Percentiles rank a stretch among this genome's conserved stretches.
Conservation (phyloP, 1,140 invertebrate genomes). For the Drosophila guanche region DNA sequence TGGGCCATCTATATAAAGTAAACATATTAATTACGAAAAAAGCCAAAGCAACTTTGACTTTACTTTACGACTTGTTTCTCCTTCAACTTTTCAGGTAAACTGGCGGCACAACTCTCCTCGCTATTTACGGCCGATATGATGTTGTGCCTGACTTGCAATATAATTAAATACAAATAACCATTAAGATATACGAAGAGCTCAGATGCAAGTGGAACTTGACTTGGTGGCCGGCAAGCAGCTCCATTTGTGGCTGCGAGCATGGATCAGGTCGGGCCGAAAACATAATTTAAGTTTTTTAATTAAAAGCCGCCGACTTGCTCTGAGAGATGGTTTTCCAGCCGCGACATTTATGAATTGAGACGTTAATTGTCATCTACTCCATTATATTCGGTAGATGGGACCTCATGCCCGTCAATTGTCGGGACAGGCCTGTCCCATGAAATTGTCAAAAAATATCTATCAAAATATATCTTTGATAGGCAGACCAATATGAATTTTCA, state of each 20-base stretch:
- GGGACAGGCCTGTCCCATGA: constrained; percentile 50
- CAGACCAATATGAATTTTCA: constrained; percentile 63
- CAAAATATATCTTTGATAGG: constrained; percentile 32
- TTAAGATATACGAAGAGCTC: constrained; percentile 47
- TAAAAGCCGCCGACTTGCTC: constrained; percentile 42
- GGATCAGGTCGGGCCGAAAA: constrained; percentile 23
- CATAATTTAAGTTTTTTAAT: constrained; percentile 65
- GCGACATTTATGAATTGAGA: constrained; percentile 71
- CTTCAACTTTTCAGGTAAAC: constrained; percentile 43
- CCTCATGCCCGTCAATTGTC: constrained; percentile 42
- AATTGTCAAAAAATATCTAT: constrained; percentile 61
- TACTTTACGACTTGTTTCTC: constrained; percentile 31
- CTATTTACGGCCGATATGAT: neutral
- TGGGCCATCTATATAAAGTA: constrained; percentile 49
- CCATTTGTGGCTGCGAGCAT: constrained; percentile 32
- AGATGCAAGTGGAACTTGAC: neutral
- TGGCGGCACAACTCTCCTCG: neutral
- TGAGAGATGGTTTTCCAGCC: constrained; percentile 34
- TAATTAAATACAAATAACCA: constrained; percentile 74
- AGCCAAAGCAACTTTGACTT: constrained; percentile 34
- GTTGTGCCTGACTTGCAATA: constrained; percentile 35
- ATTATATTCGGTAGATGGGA: neutral
- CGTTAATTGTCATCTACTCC: constrained; percentile 60
- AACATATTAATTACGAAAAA: constrained; percentile 57
- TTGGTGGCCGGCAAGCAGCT: constrained; percentile 14